These are phyloP conservation scores for Drepana falcataria DNA, from an alignment of 2,888 invertebrate genomes.

Conservation along the genomic window DNA sequence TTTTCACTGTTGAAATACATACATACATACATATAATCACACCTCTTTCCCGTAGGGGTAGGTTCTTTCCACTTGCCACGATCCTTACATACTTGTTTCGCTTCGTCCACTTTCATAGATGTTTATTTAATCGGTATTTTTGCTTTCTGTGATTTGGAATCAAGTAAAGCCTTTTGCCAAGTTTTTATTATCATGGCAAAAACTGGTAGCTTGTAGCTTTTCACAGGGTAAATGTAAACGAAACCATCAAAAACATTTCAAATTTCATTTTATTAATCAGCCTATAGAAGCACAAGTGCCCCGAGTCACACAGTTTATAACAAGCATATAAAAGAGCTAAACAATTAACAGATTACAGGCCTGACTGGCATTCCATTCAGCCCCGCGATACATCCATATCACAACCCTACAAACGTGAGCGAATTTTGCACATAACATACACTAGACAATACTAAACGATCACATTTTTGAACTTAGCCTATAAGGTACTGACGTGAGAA, in stretches of 20 bases:
- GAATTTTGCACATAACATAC: slow-evolving; percentile 45
- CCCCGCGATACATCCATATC: slow-evolving; percentile 18
- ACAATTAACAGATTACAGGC: slow-evolving; percentile 64
- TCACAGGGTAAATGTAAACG: too few relatives aligned
- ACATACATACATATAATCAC: too few relatives aligned
- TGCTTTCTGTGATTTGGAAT: too few relatives aligned
- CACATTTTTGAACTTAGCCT: slow-evolving; percentile 74
- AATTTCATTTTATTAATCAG: slow-evolving; percentile 62
- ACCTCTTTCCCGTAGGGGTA: too few relatives aligned
- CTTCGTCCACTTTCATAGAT: too few relatives aligned
- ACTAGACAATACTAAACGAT: slow-evolving; percentile 72
- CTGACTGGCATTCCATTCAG: slow-evolving; percentile 7
- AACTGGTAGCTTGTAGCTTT: too few relatives aligned
- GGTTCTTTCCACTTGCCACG: too few relatives aligned
- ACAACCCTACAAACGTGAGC: slow-evolving; percentile 51
- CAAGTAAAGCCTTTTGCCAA: too few relatives aligned
- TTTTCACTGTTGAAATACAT: too few relatives aligned
- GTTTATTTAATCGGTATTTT: too few relatives aligned
- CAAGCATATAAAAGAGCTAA: slow-evolving; percentile 60
- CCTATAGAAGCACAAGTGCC: slow-evolving; percentile 41
- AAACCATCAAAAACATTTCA: slow-evolving; percentile 42
- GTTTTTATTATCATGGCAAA: too few relatives aligned
- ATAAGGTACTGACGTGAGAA: slow-evolving; percentile 72
- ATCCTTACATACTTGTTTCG: too few relatives aligned
- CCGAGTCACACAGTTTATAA: slow-evolving; percentile 55